Evolutionary conservation across 2,113 vertebrate species (phyloP).

Genomic region (Pedionomus torquatus): DNA sequence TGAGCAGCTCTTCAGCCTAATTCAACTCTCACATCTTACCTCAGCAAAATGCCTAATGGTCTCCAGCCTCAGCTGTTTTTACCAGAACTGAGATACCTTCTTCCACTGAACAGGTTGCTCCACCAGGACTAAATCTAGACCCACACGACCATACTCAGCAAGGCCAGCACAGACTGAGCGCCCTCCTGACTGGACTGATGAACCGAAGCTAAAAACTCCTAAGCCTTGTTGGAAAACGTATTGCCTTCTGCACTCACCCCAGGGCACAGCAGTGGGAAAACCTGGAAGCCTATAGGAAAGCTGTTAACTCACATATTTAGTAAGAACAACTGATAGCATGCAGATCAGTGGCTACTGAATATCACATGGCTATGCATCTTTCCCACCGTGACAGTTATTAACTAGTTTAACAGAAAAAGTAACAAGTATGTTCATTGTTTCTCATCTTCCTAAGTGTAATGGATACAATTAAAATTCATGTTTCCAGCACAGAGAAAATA

Average conservation of each 20-base stretch:
- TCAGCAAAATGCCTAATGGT: not conserved
- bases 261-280: not conserved
- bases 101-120: not conserved
- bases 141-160: not conserved
- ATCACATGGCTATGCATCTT: not conserved
- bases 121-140: not conserved
- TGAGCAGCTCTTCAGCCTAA: not conserved
- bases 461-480: not conserved
- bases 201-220: not conserved
- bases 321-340: not conserved
- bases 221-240: not conserved
- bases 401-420: not conserved
- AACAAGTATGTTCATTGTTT: not conserved
- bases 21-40: not conserved
- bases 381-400: not conserved
- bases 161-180: not conserved
- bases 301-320: not conserved
- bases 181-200: not conserved
- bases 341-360: not conserved
- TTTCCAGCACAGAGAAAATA: not conserved
- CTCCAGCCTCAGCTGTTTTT: not conserved
- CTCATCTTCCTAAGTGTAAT: not conserved
- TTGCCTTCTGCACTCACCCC: not conserved
- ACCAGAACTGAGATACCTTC: not conserved
- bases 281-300: not conserved